These are phyloP conservation scores for Pentalonia nigronervosa DNA, from an alignment of 1,140 invertebrate species.

Conservation along the genomic window DNA sequence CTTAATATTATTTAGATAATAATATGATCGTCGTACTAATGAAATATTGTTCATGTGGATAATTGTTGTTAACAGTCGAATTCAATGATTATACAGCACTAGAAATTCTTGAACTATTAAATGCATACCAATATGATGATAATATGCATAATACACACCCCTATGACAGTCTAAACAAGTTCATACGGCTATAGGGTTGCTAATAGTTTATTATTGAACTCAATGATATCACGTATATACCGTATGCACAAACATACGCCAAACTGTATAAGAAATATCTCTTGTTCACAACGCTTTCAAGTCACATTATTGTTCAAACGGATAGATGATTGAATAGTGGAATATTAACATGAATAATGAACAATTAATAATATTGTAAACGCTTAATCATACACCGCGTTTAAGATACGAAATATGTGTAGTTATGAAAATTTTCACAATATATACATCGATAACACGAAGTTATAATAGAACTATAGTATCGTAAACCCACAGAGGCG, in stretches of 20 bases:
- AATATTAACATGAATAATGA: background rate
- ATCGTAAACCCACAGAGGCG: background rate
- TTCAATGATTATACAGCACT: background rate
- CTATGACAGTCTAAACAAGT: background rate
- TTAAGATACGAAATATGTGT: background rate
- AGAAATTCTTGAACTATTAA: background rate
- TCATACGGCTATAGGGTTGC: background rate
- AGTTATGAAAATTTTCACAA: background rate
- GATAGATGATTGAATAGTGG: background rate
- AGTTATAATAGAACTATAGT: background rate
- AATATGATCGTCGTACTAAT: background rate
- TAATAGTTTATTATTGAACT: background rate
- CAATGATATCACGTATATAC: background rate
- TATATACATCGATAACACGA: background rate
- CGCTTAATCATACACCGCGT: background rate
- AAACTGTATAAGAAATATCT: background rate
- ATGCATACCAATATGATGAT: background rate
- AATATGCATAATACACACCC: background rate
- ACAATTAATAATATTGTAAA: background rate
- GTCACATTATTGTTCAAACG: background rate
- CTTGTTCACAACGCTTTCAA: background rate
- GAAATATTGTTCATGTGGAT: background rate
- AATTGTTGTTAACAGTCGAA: background rate
- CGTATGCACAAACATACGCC: background rate
- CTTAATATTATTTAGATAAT: background rate